Percentiles rank a stretch among this genome's conserved stretches.
These are phyloP conservation scores for Idaea biselata DNA, from an alignment of 2,888 invertebrate genomes.

Conservation along the genomic window DNA sequence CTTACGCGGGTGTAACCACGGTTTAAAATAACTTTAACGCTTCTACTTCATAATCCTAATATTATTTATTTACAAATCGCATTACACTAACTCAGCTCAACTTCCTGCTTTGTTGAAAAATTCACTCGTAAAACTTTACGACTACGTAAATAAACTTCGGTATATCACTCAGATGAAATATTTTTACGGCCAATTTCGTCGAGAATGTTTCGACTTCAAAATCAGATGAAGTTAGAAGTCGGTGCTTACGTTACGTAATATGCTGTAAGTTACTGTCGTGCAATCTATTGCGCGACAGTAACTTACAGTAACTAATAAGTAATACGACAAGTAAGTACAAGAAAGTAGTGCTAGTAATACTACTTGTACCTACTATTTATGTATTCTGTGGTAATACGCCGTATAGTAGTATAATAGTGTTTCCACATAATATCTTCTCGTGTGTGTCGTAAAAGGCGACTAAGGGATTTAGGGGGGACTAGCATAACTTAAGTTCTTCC, in stretches of 20 bases:
- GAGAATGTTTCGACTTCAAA: background rate
- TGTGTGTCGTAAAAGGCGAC: too few relatives aligned
- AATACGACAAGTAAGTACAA: too few relatives aligned
- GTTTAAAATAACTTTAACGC: background rate
- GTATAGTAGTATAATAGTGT: too few relatives aligned
- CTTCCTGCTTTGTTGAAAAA: slow-evolving; percentile 1
- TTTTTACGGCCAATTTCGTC: background rate
- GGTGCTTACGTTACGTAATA: background rate
- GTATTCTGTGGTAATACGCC: too few relatives aligned
- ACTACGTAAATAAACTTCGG: background rate
- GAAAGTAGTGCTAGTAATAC: too few relatives aligned
- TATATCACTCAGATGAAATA: background rate
- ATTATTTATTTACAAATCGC: background rate
- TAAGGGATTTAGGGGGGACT: too few relatives aligned
- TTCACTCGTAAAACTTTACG: slow-evolving; percentile 2
- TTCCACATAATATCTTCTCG: too few relatives aligned
- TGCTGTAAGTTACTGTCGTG: background rate
- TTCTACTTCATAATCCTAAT: background rate
- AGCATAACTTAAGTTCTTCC: too few relatives aligned
- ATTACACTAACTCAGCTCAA: background rate
- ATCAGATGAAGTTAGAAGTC: background rate
- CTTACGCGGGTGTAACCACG: too few relatives aligned
- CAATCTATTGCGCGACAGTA: too few relatives aligned
- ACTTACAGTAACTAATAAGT: too few relatives aligned
- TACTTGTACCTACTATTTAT: too few relatives aligned